phyloP scores from a whole-genome alignment of 2,888 invertebrate species.

The Crepidodera aurea region DNA sequence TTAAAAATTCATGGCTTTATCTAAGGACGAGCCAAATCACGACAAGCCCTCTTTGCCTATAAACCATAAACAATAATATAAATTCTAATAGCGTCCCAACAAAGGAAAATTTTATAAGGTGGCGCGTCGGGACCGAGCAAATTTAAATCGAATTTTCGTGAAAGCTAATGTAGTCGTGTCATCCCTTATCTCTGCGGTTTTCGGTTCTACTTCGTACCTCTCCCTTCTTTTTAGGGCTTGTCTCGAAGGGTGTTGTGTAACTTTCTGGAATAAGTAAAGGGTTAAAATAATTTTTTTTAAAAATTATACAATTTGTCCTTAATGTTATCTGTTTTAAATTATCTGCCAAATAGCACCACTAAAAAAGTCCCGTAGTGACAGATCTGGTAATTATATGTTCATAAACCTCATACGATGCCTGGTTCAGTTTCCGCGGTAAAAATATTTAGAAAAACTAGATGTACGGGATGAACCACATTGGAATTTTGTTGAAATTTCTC shows the following conservation, averaged over 20 bases:
- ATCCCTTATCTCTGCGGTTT: constrained; percentile 54
- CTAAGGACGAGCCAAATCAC: background rate
- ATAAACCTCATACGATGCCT: too few species aligned
- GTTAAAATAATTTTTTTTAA: background rate
- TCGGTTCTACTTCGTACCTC: constrained; percentile 40
- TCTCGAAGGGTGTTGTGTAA: background rate
- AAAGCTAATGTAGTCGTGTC: constrained; percentile 51
- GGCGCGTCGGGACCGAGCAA: constrained; percentile 39
- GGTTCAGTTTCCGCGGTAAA: too few species aligned
- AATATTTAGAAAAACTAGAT: too few species aligned
- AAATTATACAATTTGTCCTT: too few species aligned
- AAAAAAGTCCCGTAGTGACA: too few species aligned
- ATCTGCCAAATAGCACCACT: too few species aligned
- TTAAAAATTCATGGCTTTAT: background rate
- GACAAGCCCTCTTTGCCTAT: constrained; percentile 5
- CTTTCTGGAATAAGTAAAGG: background rate
- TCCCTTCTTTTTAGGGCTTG: background rate
- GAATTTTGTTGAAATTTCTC: too few species aligned
- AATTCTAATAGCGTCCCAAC: constrained; percentile 41
- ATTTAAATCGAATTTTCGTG: constrained; percentile 53
- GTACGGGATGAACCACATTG: too few species aligned
- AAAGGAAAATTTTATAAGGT: constrained; percentile 41
- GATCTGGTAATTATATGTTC: too few species aligned
- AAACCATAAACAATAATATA: constrained; percentile 39
- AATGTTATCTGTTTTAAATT: too few species aligned